Conservation (phyloP, 1,140 invertebrate genomes). For the Pachyrhynchus sulphureomaculatus region DNA sequence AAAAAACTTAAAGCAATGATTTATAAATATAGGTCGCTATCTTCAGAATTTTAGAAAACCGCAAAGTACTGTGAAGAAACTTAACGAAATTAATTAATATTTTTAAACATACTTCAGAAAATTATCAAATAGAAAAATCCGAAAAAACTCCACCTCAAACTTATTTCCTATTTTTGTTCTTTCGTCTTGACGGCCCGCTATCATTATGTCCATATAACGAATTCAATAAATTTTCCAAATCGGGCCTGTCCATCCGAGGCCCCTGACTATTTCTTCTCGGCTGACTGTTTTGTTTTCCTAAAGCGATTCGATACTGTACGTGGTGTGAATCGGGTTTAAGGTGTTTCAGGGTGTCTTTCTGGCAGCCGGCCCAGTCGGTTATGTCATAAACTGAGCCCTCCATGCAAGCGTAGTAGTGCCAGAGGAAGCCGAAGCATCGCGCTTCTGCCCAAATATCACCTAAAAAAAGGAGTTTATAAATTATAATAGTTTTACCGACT, state of each 20-base stretch:
- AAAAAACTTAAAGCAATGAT: no score
- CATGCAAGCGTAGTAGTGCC: conserved; percentile 96
- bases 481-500: no score
- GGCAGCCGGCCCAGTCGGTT: conserved; percentile 93
- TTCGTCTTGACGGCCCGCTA: conserved; percentile 28
- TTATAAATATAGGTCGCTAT: no score
- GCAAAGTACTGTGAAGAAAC: no score
- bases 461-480: neutral
- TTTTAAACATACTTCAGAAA: neutral
- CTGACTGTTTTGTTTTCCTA: conserved; percentile 57
- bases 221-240: conserved; percentile 50
- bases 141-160: conserved; percentile 2
- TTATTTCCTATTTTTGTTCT: conserved; percentile 28
- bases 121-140: neutral
- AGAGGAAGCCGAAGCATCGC: conserved; percentile 79
- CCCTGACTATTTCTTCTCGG: conserved; percentile 36
- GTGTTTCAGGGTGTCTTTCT: conserved; percentile 79
- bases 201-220: conserved; percentile 45
- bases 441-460: conserved; percentile 93
- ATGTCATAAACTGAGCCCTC: conserved; percentile 92
- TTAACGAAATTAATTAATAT: no score
- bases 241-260: conserved; percentile 40
- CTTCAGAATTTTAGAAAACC: no score
- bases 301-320: conserved; percentile 89
- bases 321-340: conserved; percentile 83